Percentiles rank a stretch among this genome's conserved stretches.
These are phyloP conservation scores for Heliornis fulica DNA, from an alignment of 2,113 vertebrate genomes.

Conservation along the genomic window DNA sequence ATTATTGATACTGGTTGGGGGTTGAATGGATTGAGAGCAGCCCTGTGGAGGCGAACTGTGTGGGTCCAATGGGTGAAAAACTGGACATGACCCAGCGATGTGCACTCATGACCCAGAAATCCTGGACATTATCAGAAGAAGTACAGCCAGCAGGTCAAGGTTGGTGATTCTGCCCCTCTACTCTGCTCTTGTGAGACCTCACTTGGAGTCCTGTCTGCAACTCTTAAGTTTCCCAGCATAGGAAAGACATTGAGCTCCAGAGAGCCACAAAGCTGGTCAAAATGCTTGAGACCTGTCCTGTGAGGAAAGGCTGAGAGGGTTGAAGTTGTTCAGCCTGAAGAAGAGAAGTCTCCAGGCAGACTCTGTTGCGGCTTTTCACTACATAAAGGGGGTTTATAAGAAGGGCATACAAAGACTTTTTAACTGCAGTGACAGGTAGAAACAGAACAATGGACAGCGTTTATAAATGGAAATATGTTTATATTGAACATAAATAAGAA, in stretches of 20 bases:
- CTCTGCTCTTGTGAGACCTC: accelerated
- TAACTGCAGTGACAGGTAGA: background rate
- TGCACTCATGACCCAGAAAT: background rate
- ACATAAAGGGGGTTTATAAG: background rate
- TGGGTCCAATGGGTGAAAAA: background rate
- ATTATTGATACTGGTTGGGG: background rate
- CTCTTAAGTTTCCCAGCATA: background rate
- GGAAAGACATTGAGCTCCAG: background rate
- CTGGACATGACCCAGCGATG: accelerated
- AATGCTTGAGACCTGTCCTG: background rate
- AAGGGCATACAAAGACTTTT: background rate
- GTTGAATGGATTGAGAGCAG: background rate
- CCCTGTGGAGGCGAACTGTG: background rate
- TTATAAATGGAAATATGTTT: background rate
- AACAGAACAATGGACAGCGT: background rate
- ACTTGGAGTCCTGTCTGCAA: background rate
- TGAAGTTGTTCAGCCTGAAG: too few relatives aligned
- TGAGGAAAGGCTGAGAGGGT: background rate
- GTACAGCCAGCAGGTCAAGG: accelerated
- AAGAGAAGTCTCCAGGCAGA: background rate
- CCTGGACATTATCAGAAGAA: background rate
- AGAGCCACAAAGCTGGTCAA: background rate
- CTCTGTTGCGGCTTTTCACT: background rate
- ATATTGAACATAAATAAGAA: background rate
- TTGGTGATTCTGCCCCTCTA: background rate